These are phyloP conservation scores for Epirrhoe tristata DNA, from an alignment of 2,888 invertebrate genomes.

Conservation along the genomic window DNA sequence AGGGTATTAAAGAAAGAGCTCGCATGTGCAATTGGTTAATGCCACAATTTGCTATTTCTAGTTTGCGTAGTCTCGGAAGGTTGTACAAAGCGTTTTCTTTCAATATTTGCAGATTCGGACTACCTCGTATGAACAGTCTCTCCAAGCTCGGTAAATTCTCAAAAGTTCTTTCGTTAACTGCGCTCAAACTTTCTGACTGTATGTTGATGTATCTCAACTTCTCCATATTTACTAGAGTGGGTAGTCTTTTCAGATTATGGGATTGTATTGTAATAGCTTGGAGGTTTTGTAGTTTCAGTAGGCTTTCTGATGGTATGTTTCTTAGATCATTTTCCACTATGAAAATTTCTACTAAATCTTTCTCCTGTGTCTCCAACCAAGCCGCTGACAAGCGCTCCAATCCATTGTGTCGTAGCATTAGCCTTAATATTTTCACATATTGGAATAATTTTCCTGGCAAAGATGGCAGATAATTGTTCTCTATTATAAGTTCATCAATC, in stretches of 20 bases:
- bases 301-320: constrained; percentile 91
- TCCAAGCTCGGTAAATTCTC: constrained; percentile 90
- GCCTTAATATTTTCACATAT: constrained; percentile 89
- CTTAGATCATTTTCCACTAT: constrained; percentile 93
- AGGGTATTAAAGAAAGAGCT: constrained; percentile 89
- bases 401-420: constrained; percentile 94
- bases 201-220: constrained; percentile 91
- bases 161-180: constrained; percentile 89
- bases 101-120: constrained; percentile 87
- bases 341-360: constrained; percentile 91
- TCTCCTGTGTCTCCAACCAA: constrained; percentile 92
- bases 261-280: constrained; percentile 94
- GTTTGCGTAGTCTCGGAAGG: constrained; percentile 87
- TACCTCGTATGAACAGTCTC: constrained; percentile 90
- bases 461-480: constrained; percentile 94
- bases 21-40: constrained; percentile 92
- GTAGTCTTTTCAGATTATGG: constrained; percentile 90
- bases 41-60: constrained; percentile 92
- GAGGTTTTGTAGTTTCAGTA: constrained; percentile 89
- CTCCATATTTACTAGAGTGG: constrained; percentile 89
- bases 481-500: constrained; percentile 94
- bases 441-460: constrained; percentile 93
- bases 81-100: constrained; percentile 91
- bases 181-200: constrained; percentile 88
- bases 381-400: constrained; percentile 92